Percentiles rank a stretch among this genome's conserved stretches.
These are phyloP conservation scores for Venusia cambrica DNA, from an alignment of 2,888 invertebrate genomes.

Conservation along the genomic window DNA sequence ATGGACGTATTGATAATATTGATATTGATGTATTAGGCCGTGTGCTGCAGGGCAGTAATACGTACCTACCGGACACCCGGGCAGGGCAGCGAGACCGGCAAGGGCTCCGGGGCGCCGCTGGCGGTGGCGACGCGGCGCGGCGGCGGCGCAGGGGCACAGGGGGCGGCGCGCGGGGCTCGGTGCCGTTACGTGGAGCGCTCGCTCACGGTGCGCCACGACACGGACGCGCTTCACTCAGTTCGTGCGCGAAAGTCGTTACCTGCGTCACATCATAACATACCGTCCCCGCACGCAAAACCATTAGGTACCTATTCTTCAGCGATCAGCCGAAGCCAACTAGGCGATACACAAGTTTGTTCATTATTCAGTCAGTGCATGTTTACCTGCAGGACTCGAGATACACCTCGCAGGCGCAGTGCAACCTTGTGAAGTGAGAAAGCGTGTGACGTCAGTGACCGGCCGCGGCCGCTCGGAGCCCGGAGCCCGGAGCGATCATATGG, in stretches of 20 bases:
- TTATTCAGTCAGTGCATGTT: conserved; percentile 38
- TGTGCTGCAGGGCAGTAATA: too few species aligned
- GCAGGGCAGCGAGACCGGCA: too few species aligned
- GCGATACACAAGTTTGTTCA: conserved; percentile 43
- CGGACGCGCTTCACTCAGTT: conserved; percentile 80
- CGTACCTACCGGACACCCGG: too few species aligned
- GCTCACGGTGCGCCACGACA: conserved; percentile 59
- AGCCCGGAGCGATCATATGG: conserved; percentile 76
- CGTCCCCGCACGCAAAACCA: conserved; percentile 67
- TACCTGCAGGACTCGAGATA: too few species aligned
- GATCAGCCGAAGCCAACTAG: conserved; percentile 49
- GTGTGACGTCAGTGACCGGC: conserved; percentile 76
- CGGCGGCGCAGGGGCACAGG: conserved; percentile 43
- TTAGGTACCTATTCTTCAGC: conserved; percentile 45
- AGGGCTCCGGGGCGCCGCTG: conserved; percentile 41
- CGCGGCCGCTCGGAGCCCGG: too few species aligned
- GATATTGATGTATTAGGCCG: too few species aligned
- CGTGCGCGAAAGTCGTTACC: conserved; percentile 80
- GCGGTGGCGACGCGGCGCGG: conserved; percentile 38
- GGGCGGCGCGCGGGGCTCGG: conserved; percentile 32
- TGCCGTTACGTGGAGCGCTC: conserved; percentile 40
- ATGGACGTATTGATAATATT: too few species aligned
- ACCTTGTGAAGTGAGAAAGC: conserved; percentile 73
- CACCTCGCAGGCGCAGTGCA: conserved; percentile 44
- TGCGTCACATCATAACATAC: conserved; percentile 70